Conservation (phyloP, 2,888 invertebrate genomes). For the Netelia melanura region DNA sequence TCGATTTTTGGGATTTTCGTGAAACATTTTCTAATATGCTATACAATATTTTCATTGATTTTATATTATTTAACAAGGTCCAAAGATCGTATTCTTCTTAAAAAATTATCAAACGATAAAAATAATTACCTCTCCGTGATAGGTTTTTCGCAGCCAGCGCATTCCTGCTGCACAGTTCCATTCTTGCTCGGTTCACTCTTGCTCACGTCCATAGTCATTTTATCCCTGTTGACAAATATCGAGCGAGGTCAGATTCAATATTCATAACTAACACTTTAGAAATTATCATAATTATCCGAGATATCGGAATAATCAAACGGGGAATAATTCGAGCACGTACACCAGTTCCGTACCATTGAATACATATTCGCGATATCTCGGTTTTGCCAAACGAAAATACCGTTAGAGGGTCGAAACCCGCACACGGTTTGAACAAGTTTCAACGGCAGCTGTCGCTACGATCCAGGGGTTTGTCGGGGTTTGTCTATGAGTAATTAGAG, state of each 20-base stretch:
- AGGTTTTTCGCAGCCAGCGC: constrained; percentile 94
- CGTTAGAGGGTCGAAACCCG: constrained; percentile 30
- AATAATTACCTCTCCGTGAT: constrained; percentile 91
- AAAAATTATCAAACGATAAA: not conserved
- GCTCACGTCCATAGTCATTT: constrained; percentile 84
- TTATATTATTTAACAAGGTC: too few relatives aligned
- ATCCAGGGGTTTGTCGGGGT: constrained; percentile 77
- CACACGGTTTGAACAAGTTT: constrained; percentile 81
- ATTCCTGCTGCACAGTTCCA: constrained; percentile 87
- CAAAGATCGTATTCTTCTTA: too few relatives aligned
- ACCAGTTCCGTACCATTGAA: constrained; percentile 38
- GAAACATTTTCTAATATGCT: too few relatives aligned
- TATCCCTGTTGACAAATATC: constrained; percentile 61
- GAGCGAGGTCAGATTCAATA: not conserved
- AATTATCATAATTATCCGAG: not conserved
- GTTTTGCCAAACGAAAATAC: constrained; percentile 21
- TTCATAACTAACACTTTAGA: not conserved
- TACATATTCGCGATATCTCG: constrained; percentile 37
- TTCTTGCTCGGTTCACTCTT: constrained; percentile 82
- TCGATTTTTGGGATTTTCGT: too few relatives aligned
- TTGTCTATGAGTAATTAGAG: constrained; percentile 85
- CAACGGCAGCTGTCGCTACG: constrained; percentile 83
- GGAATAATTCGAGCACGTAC: constrained; percentile 16
- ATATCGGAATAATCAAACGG: constrained; percentile 18
- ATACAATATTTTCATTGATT: too few relatives aligned